Percentiles rank a stretch among this genome's conserved stretches.
Conservation (phyloP, 2,888 invertebrate genomes). For the Melieria crassipennis region DNA sequence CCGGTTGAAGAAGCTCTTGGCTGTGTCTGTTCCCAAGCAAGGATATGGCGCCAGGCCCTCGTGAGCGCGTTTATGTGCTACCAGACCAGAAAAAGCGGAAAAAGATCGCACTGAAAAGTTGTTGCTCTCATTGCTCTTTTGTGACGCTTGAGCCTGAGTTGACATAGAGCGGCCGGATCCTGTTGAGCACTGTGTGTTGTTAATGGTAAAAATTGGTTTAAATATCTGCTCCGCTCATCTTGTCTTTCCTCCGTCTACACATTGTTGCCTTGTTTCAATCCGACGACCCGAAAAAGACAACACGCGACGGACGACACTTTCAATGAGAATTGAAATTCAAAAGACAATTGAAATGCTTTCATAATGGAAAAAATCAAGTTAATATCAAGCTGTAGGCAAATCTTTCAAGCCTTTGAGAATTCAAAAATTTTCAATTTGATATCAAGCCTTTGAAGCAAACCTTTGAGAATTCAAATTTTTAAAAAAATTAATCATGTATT, state of each 20-base stretch:
- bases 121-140: neutral
- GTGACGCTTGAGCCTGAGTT: neutral
- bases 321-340: too few species aligned
- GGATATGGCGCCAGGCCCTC: slow-evolving; percentile 51
- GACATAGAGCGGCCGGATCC: neutral
- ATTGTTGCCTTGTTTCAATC: neutral
- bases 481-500: too few species aligned
- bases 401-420: too few species aligned
- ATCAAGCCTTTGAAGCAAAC: too few species aligned
- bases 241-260: neutral
- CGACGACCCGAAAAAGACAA: too few species aligned
- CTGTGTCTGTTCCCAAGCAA: slow-evolving; percentile 50
- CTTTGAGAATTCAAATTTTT: too few species aligned
- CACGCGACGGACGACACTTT: too few species aligned
- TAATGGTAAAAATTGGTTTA: neutral
- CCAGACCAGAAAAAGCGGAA: slow-evolving; percentile 44
- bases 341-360: too few species aligned
- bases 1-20: slow-evolving; percentile 50
- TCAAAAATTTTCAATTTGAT: too few species aligned
- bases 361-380: too few species aligned
- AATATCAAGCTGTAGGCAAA: too few species aligned
- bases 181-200: neutral
- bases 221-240: neutral
- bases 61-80: slow-evolving; percentile 52
- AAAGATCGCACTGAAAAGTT: slow-evolving; percentile 47